Percentiles rank a stretch among this genome's conserved stretches.
These are phyloP conservation scores for Ephialtes manifestator DNA, from an alignment of 2,888 invertebrate genomes.

Conservation along the genomic window DNA sequence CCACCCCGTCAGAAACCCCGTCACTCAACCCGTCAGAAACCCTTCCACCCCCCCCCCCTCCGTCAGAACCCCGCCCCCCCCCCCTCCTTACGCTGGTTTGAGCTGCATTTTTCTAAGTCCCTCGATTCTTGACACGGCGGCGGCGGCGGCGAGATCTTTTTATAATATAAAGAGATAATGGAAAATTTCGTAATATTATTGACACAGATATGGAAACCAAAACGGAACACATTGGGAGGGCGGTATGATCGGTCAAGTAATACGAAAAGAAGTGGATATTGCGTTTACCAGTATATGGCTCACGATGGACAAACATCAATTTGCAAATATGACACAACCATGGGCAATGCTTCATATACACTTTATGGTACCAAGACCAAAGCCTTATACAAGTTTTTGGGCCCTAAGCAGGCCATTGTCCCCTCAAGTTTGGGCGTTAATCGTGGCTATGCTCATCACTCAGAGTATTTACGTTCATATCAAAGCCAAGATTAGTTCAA, in stretches of 20 bases:
- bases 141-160: no score
- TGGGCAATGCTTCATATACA: conserved; percentile 78
- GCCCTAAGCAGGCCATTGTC: conserved; percentile 80
- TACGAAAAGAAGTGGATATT: conserved; percentile 77
- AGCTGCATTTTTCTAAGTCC: no score
- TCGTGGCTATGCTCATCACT: conserved; percentile 69
- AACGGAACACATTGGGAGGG: conserved; percentile 77
- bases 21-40: no score
- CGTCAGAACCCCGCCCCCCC: no score
- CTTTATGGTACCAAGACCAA: conserved; percentile 82
- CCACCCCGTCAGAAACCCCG: no score
- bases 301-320: conserved; percentile 71
- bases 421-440: conserved; percentile 74
- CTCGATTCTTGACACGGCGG: no score
- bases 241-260: conserved; percentile 78
- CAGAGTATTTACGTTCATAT: conserved; percentile 73
- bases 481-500: conserved; percentile 76
- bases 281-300: conserved; percentile 81
- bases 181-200: neutral
- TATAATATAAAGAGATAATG: neutral
- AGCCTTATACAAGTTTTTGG: conserved; percentile 79
- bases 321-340: conserved; percentile 76
- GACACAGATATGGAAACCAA: conserved; percentile 76
- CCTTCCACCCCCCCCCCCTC: no score
- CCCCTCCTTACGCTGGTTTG: no score